phyloP scores from a whole-genome alignment of 2,888 invertebrate species.

The Nymphalis polychloros region DNA sequence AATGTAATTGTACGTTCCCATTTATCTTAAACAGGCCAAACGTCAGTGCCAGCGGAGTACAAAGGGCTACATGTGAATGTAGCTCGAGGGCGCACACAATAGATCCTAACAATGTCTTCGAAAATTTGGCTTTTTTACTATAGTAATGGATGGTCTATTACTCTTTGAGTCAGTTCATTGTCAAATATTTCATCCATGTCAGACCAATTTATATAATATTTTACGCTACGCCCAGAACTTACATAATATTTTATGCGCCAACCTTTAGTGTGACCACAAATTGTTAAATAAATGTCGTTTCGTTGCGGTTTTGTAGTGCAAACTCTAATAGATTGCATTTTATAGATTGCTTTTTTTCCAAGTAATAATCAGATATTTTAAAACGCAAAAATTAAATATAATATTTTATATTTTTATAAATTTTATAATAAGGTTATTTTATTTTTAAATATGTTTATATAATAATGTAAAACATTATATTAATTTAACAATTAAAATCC shows the following conservation, averaged over 20 bases:
- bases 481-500: background rate
- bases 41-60: conserved; percentile 68
- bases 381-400: too few species aligned
- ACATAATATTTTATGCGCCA: conserved; percentile 6
- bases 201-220: conserved; percentile 24
- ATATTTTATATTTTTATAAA: too few species aligned
- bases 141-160: conserved; percentile 40
- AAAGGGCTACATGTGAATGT: conserved; percentile 68
- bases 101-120: conserved; percentile 43
- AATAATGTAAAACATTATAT: background rate
- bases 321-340: too few species aligned
- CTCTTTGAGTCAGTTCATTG: conserved; percentile 36
- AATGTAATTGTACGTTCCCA: conserved; percentile 69
- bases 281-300: conserved; percentile 17
- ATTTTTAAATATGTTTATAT: too few species aligned
- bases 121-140: conserved; percentile 41
- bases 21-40: conserved; percentile 66
- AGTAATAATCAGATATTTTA: too few species aligned
- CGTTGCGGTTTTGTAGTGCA: conserved; percentile 8
- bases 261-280: conserved; percentile 7
- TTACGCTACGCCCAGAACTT: conserved; percentile 12
- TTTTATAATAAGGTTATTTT: too few species aligned
- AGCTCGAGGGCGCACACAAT: conserved; percentile 57
- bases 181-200: conserved; percentile 32
- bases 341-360: too few species aligned